Base-by-base conservation (phyloP, 64 coral and sea anemone species). In the Porites australiensis region DNA sequence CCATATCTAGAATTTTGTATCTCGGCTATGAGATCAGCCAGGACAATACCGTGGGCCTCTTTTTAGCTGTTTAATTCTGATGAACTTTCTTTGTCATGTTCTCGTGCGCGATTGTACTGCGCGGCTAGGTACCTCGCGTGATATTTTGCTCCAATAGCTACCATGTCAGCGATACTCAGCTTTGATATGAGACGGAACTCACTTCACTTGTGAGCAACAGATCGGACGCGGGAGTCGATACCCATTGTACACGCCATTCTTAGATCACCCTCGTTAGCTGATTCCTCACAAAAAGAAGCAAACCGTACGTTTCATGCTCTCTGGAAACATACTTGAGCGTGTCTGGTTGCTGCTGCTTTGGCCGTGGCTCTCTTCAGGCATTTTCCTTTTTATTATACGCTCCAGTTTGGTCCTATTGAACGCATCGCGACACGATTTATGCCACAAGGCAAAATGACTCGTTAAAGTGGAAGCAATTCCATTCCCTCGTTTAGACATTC, bases 131-230 rank as follows among this genome's bases (percentile, higher is more conserved):
- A 72, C 5, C 23, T 72, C 10, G 43, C 5, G 70, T 72, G 37
- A 72, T 72, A 72, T 72, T 72, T 72, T 23, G 70, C 7, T 45
- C 70, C 70, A 72, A 72, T 8, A n/a, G 70, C 70, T 45, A 72
- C 13, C 70, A 72, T 72, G 13, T 72, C 70, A 72, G 5, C 43
- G 2, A 27, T 72, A 45, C 70, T 72, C 46, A 72, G 70, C 37
- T 72, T 72, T 45, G 70, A 72, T 44, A 72, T 44, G 2, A 72
- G 23, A 72, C 46, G 10, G 6, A 72, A 72, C 44, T 72, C 6
- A 37, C 6, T 3, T 45, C 44, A 44, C 7, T 72, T 27, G 7
- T 72, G 23, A 72, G 37, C 23, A 72, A 72, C 37, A 72, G 70
- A 72, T 72, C 70, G 70, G 70, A 72, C 70, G 43, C 70, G 43